Evolutionary conservation across 2,888 invertebrate species (phyloP), one percentile per base, ranked within the genome.

Genomic region (Mycalesis mineus): DNA sequence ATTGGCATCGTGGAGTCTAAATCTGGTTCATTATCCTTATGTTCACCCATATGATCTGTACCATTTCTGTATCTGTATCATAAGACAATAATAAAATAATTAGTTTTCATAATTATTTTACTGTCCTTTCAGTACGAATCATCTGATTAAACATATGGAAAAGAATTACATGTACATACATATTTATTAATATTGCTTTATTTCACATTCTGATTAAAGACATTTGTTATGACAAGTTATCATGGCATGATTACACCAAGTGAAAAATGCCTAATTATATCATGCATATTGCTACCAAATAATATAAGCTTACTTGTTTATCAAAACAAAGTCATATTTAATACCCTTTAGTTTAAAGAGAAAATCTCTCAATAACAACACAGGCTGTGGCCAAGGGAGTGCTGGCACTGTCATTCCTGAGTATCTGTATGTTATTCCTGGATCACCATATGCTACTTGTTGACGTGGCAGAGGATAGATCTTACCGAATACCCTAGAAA

Each of bases 1-100:
- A 94, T 94, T 0, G 94, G 93, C 45, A 83, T 87, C 2, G 77
- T 76, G 7, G 82, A 84, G 67, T 92, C 93, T 58, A 94, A 79
- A 63, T 94, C 94, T 9, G 89, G 89, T 80, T 95, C 94, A 69
- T 93, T 92, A 71, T 94, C 94, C 70, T 92, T 88, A 69, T 94
- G 94, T 69, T 94, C 93, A 8, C 94, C 93, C 78, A 94, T 94
- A 66, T 93, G 91, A 72, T 94, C 94, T 40, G 78, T 75, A 9
- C 94, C 94, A 80, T 93, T 91, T 71, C 91, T 88, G 70, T 94
- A 94, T 74, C 94, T 94, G 36, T 58, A 52, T 7, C 39, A 45
- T 22, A 5, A 4, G 22, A 4, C 22, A 5, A 22, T 29, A 47
- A 36, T 54, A 22, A 22, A 2, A 50, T 28, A 22, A 13, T 29